phyloP scores from a whole-genome alignment of 2,113 vertebrate species.

The Eulemur rufifrons region DNA sequence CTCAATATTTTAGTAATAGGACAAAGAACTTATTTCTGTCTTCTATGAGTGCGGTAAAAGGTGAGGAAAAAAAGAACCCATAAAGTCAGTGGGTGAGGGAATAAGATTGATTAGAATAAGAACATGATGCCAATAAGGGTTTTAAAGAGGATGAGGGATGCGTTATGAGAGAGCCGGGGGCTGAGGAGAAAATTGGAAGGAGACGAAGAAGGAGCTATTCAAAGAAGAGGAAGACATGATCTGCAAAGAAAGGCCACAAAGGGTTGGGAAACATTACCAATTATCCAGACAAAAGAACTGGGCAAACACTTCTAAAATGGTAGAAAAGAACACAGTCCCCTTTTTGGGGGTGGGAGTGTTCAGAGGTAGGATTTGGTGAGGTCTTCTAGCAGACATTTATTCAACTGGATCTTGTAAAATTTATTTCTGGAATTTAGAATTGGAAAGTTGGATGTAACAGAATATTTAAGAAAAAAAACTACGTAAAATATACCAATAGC shows the following conservation, averaged over 20 bases:
- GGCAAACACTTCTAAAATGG: constrained; percentile 26
- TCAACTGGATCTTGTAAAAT: constrained; percentile 75
- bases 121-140: constrained; percentile 8
- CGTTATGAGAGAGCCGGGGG: background rate
- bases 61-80: background rate
- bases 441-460: constrained; percentile 75
- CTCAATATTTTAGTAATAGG: constrained; percentile 34
- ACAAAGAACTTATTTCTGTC: background rate
- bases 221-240: constrained; percentile 38
- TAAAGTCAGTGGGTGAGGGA: constrained; percentile 36
- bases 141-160: constrained; percentile 33
- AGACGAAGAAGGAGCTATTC: constrained; percentile 37
- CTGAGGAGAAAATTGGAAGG: constrained; percentile 43
- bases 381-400: constrained; percentile 56
- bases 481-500: constrained; percentile 72
- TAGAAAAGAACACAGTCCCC: constrained; percentile 1
- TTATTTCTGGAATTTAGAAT: constrained; percentile 78
- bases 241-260: background rate
- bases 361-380: constrained; percentile 41
- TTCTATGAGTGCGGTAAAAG: background rate
- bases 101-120: background rate
- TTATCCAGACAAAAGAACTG: constrained; percentile 49
- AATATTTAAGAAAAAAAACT: constrained; percentile 68
- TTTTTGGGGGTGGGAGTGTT: background rate
- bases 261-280: constrained; percentile 23